These are phyloP conservation scores for Leucoraja ocellata DNA, from an alignment of 2,797 vertebrate species.

Conservation along the genomic window DNA sequence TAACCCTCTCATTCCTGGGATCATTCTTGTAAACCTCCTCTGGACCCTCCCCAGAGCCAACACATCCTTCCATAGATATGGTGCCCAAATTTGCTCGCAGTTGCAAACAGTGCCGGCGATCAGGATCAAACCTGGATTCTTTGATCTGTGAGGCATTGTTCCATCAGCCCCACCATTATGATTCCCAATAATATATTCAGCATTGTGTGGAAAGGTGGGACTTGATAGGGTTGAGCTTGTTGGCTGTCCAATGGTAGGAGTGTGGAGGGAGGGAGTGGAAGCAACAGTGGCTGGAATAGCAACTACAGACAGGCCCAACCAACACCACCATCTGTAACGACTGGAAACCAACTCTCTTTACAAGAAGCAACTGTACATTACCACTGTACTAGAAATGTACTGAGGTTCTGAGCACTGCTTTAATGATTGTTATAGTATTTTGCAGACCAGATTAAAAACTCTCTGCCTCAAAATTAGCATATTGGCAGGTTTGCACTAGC, in stretches of 20 bases:
- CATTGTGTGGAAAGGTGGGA: background rate
- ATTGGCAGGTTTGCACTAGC: conserved; percentile 1
- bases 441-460: background rate
- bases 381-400: background rate
- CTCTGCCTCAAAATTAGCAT: background rate
- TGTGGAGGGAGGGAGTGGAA: background rate
- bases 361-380: background rate
- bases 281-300: background rate
- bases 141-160: no score
- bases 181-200: background rate
- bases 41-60: no score
- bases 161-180: no score
- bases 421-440: conserved; percentile 7
- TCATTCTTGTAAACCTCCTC: no score
- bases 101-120: no score
- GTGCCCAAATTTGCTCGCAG: no score
- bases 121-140: no score
- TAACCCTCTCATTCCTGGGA: no score
- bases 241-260: background rate
- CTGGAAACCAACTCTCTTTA: background rate
- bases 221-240: background rate
- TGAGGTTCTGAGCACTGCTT: background rate
- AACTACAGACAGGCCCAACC: background rate
- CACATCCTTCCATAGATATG: no score
- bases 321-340: background rate